A percentile compares a stretch with the other conserved stretches of the same genome.
phyloP scores from a whole-genome alignment of 2,888 invertebrate genomes.

The Balanococcus diminutus region DNA sequence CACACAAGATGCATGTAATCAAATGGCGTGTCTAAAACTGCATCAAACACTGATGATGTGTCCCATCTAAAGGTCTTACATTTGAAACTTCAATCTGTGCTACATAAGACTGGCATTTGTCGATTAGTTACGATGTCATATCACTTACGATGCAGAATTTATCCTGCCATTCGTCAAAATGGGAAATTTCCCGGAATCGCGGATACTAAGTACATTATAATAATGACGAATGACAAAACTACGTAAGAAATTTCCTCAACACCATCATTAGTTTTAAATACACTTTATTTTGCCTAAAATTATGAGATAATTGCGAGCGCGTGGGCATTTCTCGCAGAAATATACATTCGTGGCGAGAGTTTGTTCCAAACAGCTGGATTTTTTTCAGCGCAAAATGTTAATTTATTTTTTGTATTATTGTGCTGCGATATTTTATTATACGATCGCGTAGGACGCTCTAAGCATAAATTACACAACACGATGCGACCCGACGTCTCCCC shows the following conservation, averaged over 20 bases:
- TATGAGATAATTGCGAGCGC: constrained; percentile 9
- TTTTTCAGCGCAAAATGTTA: constrained; percentile 43
- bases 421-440: constrained; percentile 1
- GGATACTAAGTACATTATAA: background rate
- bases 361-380: constrained; percentile 36
- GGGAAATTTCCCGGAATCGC: too few relatives aligned
- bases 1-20: too few relatives aligned
- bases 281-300: constrained; percentile 3
- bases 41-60: too few relatives aligned
- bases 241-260: background rate
- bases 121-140: too few relatives aligned
- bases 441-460: background rate
- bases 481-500: background rate
- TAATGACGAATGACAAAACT: background rate
- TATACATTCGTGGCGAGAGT: constrained; percentile 17
- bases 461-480: constrained; percentile 22
- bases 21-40: too few relatives aligned
- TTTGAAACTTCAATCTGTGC: too few relatives aligned
- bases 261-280: background rate
- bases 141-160: too few relatives aligned
- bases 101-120: too few relatives aligned
- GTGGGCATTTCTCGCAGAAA: constrained; percentile 29
- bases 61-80: too few relatives aligned
- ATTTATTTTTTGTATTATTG: constrained; percentile 34
- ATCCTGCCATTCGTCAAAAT: too few relatives aligned